These are phyloP conservation scores for Lepidurus packardi DNA, from an alignment of 1,140 invertebrate species.

Conservation along the genomic window DNA sequence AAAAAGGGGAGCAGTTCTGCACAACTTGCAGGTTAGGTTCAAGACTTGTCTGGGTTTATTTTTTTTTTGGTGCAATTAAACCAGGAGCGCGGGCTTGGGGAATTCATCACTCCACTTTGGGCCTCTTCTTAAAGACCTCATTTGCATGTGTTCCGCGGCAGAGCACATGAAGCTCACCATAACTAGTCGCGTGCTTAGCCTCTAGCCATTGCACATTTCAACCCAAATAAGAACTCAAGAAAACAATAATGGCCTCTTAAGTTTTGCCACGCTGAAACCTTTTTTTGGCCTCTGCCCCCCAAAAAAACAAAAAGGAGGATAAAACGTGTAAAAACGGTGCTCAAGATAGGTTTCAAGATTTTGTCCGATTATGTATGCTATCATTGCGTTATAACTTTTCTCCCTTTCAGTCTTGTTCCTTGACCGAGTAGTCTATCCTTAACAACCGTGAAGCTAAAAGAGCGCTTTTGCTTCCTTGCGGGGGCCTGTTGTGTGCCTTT, in stretches of 20 bases:
- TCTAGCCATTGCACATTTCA: background rate
- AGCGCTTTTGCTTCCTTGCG: background rate
- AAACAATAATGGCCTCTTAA: background rate
- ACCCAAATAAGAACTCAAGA: background rate
- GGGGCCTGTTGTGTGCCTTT: background rate
- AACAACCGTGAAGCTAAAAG: slow-evolving; percentile 4
- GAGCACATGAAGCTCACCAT: background rate
- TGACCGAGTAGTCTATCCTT: background rate
- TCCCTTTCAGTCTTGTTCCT: background rate
- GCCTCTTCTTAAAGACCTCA: background rate
- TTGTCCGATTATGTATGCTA: slow-evolving; percentile 9
- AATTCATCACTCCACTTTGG: background rate
- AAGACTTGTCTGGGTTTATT: too few relatives aligned
- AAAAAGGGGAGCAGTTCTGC: too few relatives aligned
- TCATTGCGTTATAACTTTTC: slow-evolving; percentile 4
- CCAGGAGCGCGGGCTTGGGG: background rate
- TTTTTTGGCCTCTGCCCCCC: background rate
- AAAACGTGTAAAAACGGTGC: background rate
- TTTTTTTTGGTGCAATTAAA: background rate
- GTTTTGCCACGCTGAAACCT: background rate
- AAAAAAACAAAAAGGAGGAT: background rate
- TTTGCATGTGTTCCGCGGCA: background rate
- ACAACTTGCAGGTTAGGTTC: too few relatives aligned
- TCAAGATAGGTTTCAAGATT: background rate
- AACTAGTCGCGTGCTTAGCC: slow-evolving; percentile 17